A percentile compares a stretch with the other conserved stretches of the same genome.
Evolutionary conservation across 2,797 vertebrate species (phyloP).

Genomic region (Ctenosaura bakeri): DNA sequence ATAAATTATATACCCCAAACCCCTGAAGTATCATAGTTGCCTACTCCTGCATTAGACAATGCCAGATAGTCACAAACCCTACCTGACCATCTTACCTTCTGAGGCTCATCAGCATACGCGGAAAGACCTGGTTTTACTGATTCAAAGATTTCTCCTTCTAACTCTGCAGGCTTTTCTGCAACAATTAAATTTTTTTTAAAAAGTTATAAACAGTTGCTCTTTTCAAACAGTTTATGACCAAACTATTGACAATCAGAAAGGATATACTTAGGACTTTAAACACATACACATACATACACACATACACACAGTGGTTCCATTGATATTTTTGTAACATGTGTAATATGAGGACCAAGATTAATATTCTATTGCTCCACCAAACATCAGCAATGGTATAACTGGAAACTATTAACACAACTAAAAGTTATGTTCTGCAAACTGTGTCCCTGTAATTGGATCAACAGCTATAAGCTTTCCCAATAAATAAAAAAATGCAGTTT

Average conservation of each 20-base stretch:
- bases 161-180: constrained; percentile 87
- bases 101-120: constrained; percentile 91
- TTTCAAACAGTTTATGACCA: neutral
- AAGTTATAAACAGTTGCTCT: constrained; percentile 40
- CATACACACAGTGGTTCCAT: neutral
- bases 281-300: neutral
- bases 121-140: constrained; percentile 97
- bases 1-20: neutral
- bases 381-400: neutral
- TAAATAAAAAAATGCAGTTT: neutral
- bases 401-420: neutral
- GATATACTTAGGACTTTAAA: neutral
- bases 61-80: neutral
- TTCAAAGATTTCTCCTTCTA: constrained; percentile 96
- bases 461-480: neutral
- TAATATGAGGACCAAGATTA: neutral
- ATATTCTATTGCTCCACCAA: neutral
- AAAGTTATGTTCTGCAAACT: neutral
- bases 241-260: neutral
- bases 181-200: constrained; percentile 67
- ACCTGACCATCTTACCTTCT: constrained; percentile 85
- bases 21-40: neutral
- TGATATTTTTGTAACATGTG: neutral
- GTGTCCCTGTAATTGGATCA: neutral
- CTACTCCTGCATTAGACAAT: neutral